Base-by-base conservation (phyloP, 2,888 invertebrate species). In the Strigamia maritima region DNA sequence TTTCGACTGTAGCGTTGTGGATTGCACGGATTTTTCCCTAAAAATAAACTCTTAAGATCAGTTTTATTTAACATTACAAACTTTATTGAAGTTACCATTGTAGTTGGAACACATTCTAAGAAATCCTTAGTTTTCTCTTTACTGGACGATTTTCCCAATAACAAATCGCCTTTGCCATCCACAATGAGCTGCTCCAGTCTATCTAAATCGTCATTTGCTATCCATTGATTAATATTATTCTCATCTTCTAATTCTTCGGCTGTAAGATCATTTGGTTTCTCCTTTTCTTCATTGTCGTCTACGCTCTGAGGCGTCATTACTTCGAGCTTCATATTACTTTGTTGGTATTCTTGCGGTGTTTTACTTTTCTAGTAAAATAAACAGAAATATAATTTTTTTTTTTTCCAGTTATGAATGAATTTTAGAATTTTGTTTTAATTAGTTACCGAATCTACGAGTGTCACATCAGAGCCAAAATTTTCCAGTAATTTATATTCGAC, bases 1-100 rank as follows among this genome's bases (percentile, higher is more conserved):
- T 97, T 82, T 93, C 92, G 83, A 91, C 90, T 24, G 95, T 93
- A 40, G 95, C 94, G 83, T 91, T 87, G 85, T 97, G 97, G 35
- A 97, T 94, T 80, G 92, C 90, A 81, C 93, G 92, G 82, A 97
- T 96, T 90, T 97, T 96, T 83, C 91, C 90, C 95, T 96, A 83
- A 26, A n/a, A 86, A 85, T 77, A 14, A 49, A 35, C 40, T 22
- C n/a, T 38, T 19, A 38, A 76, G 6, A 7, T 19, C n/a, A 60
- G 3, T 60, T 60, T 6, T 10, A 49, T 16, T 35, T 44, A 16
- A 16, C 44, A 44, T 14, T 44, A 16, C 1, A 44, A 60, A 60
- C 19, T n/a, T 24, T 60, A 60, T 4, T 60, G 10, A 38, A 74
- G 2, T 81, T 79, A 83, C 83, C 83, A 84, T 84, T 77, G 83